Percentiles rank a stretch among this genome's conserved stretches.
phyloP scores from a whole-genome alignment of 1,140 invertebrate species.

The Pseudomyrmex gracilis region DNA sequence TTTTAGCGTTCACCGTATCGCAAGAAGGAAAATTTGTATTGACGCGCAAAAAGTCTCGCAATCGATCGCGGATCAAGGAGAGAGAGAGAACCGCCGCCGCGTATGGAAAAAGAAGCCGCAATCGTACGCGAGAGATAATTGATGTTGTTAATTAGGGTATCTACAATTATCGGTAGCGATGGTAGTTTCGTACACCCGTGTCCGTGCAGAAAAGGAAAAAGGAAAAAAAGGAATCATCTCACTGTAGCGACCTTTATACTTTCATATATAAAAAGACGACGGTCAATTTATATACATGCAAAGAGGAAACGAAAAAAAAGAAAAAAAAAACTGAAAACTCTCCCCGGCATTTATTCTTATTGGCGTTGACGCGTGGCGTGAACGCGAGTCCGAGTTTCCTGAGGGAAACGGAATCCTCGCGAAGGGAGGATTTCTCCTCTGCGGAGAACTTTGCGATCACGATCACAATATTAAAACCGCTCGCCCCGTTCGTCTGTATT shows the following conservation, averaged over 20 bases:
- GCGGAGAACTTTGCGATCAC: slow-evolving; percentile 32
- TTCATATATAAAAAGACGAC: slow-evolving; percentile 53
- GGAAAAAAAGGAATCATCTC: slow-evolving; percentile 24
- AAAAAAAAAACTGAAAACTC: slow-evolving; percentile 27
- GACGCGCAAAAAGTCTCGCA: neutral
- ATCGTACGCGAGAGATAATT: slow-evolving; percentile 51
- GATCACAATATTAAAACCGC: slow-evolving; percentile 30
- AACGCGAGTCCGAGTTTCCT: neutral
- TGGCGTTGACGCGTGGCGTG: slow-evolving; percentile 41
- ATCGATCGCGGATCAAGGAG: slow-evolving; percentile 12
- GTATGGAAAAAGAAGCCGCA: slow-evolving; percentile 27
- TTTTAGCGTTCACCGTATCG: neutral
- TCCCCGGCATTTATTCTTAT: slow-evolving; percentile 50
- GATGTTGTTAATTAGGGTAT: slow-evolving; percentile 58
- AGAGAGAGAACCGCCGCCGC: slow-evolving; percentile 7
- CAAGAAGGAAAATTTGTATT: too few relatives aligned
- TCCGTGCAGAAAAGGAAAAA: slow-evolving; percentile 24
- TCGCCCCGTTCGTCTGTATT: slow-evolving; percentile 69
- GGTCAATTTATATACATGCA: neutral
- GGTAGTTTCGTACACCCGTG: slow-evolving; percentile 57
- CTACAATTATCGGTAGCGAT: slow-evolving; percentile 54
- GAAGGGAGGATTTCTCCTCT: neutral
- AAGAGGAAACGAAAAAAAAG: slow-evolving; percentile 8
- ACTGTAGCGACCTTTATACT: slow-evolving; percentile 62
- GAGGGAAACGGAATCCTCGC: neutral